Percentiles rank a stretch among this genome's conserved stretches.
These are phyloP conservation scores for Rotaria sp. DNA, from an alignment of 2,888 invertebrate genomes.

Conservation along the genomic window DNA sequence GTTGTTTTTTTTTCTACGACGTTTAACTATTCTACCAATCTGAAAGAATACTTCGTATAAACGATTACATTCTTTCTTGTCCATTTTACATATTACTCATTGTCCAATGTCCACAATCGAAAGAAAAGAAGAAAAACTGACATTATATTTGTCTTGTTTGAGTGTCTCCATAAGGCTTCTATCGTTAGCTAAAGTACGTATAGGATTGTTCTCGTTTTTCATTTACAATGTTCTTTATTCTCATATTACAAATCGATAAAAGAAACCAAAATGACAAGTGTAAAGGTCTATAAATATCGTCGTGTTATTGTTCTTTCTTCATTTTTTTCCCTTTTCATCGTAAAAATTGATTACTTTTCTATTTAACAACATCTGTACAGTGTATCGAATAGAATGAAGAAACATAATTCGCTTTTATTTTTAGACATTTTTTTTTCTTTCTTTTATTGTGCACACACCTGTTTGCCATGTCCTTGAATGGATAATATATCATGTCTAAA, in stretches of 20 bases:
- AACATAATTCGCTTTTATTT: not conserved
- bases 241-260: conserved; percentile 7
- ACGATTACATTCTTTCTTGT: not conserved
- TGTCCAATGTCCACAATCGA: not conserved
- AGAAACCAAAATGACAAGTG: not conserved
- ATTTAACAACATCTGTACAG: conserved; percentile 1
- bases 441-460: not conserved
- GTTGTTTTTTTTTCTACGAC: not conserved
- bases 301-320: not conserved
- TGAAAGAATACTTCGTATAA: not conserved
- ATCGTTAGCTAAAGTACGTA: not conserved
- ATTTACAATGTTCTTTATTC: not conserved
- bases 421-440: not conserved
- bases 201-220: not conserved
- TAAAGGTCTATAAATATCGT: not conserved
- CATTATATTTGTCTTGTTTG: not conserved
- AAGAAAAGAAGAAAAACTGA: not conserved
- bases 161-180: not conserved
- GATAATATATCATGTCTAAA: conserved; percentile 20
- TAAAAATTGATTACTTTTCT: conserved; percentile 9
- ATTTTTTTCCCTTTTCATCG: not conserved
- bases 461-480: not conserved
- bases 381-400: not conserved
- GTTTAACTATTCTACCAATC: not conserved
- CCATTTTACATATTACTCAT: not conserved